Base-by-base conservation (phyloP, 2,888 invertebrate species). In the Odontothrips loti region DNA sequence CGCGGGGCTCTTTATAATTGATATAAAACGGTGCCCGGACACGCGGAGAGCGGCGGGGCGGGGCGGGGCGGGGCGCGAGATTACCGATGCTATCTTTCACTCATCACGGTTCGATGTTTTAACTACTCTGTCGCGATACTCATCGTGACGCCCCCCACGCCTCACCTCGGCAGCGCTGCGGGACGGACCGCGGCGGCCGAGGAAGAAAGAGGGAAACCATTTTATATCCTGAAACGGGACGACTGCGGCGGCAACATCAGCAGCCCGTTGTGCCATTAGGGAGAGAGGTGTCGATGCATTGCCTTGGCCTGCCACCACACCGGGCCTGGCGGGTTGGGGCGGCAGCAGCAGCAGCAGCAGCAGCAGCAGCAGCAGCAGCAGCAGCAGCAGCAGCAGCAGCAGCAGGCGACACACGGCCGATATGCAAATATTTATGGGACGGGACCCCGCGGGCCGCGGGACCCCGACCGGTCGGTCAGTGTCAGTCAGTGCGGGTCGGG, bases 341-440 rank as follows among this genome's bases (percentile, higher is more conserved):
- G 51, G 51, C 51, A 1, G 1, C 15, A 17, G 15, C 15, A 51
- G 12, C 15, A 17, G 15, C 51, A 51, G 12, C 51, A 51, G 51
- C 51, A 4, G 51, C 51, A 17, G 51, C 51, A n/a, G 51, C 51
- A 17, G 48, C 48, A 15, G 48, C 10, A 9, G 10, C 48, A 15
- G 10, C 10, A 15, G 48, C 9, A n/a, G 63, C 63, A 9, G 63
- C 2, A 9, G 63, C 63, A 20, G 20, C n/a, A 2, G 63, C 6
- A n/a, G 68, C 23, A 27, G 6, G 23, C 12, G 27, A 12, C 11
- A 11, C 23, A 12, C 23, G 12, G 68, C 12, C 58, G 23, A 75
- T 75, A 75, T 75, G 68, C 68, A 75, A 75, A 75, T 75, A 75
- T 75, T 75, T 75, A 75, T 75, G 68, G 68, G 68, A 51, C 51